Conservation (phyloP, 1,140 invertebrate species). For the Neodiprion lecontei region DNA sequence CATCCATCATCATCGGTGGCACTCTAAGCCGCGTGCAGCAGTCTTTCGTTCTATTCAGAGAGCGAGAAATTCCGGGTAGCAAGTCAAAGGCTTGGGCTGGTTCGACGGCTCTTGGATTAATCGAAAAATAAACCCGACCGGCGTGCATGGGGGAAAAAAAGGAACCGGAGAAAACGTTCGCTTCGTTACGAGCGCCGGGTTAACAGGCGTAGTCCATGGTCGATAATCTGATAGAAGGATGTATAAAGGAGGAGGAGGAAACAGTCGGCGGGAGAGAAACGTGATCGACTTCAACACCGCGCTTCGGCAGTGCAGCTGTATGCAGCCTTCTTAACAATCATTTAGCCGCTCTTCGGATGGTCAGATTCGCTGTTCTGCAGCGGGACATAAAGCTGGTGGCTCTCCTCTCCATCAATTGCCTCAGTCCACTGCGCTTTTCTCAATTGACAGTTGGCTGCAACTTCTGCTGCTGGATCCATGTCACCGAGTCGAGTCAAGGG, state of each 20-base stretch:
- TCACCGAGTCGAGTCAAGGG: background rate
- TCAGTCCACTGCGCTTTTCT: background rate
- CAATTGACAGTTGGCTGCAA: background rate
- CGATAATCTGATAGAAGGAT: background rate
- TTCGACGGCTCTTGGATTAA: too few relatives aligned
- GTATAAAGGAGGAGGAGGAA: background rate
- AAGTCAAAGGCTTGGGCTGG: too few relatives aligned
- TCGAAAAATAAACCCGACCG: too few relatives aligned
- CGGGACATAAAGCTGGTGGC: background rate
- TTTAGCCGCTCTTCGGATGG: background rate
- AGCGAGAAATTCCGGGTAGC: too few relatives aligned
- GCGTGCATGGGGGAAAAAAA: background rate
- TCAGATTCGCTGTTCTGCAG: background rate
- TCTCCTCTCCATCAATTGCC: background rate
- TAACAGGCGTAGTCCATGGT: too few relatives aligned
- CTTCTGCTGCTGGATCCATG: background rate
- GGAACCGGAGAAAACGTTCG: slow-evolving; percentile 11
- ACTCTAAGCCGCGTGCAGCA: too few relatives aligned
- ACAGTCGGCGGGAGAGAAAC: too few relatives aligned
- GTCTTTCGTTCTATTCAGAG: too few relatives aligned
- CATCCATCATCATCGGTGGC: too few relatives aligned
- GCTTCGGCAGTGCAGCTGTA: too few relatives aligned
- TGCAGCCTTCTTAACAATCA: background rate
- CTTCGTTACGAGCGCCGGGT: too few relatives aligned
- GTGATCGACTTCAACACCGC: slow-evolving; percentile 39